Base-by-base conservation (phyloP, 2,888 invertebrate species). In the Diarsia mendica region DNA sequence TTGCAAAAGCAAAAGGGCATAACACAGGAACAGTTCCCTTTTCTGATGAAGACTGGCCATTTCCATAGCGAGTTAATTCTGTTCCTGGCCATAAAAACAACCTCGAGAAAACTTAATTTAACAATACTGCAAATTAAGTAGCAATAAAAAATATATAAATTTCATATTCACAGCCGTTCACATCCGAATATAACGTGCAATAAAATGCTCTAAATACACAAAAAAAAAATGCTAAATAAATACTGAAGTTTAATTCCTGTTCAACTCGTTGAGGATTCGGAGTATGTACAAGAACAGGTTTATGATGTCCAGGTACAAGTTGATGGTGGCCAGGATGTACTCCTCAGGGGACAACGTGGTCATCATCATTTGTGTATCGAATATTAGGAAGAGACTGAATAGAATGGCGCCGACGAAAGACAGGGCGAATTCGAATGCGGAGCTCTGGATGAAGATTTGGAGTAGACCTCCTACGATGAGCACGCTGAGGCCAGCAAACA, bases 361-460 rank as follows among this genome's bases (percentile, higher is more conserved):
- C 98, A 98, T 98, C 95, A 98, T 97, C 95, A 98, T 97, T 92
- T 98, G 98, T 0, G 98, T 98, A 94, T 99, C 99, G 90, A 97
- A 98, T 85, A 99, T 97, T 64, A 99, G 98, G 95, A 98, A 98
- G 63, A 98, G 94, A 55, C 98, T 98, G 95, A 99, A 99, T 65
- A 99, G 90, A 10, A 98, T 93, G 0, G 98, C 98, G 9, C 98
- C 98, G 9, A 97, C 97, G 84, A 98, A 95, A 0, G 98, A 97
- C 18, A 98, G 95, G 0, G 97, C 94, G 23, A 98, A 92, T 91
- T 98, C 98, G 87, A 98, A 95, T 9, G 97, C 95, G 0, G 97
- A 97, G 82, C 98, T 98, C 85, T 97, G 98, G 82, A 98, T 93
- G 92, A 98, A 97, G 28, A 98, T 93, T 95, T 98, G 98, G 33